Evolutionary conservation across 2,888 invertebrate species (phyloP), one percentile per base, ranked within the genome.

Genomic region (Phaedon cochleariae): DNA sequence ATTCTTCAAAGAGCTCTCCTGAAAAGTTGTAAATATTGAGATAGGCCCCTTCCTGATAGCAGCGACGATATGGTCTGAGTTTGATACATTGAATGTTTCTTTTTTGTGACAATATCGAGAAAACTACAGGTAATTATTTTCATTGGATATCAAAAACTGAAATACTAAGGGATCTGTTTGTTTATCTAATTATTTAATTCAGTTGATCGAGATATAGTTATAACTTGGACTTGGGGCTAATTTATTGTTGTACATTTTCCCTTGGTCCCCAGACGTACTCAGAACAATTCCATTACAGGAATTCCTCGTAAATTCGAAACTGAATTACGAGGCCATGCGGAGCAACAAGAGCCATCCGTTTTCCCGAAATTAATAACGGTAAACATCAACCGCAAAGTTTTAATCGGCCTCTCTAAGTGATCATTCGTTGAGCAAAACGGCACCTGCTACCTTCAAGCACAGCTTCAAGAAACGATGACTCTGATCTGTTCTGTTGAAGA

Each of bases 391-490:
- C 62, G 41, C 65, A 62, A 55, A 54, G 62, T 62, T 70, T 69
- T 70, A 68, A 66, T 70, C 65, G 67, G 60, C 7, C 41, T 22
- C 59, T 48, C 66, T 67, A 69, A 69, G 67, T 65, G 67, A 72
- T 68, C 66, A 62, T 58, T 55, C 62, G 51, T 58, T 57, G 58
- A 22, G 60, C 37, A 34, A 49, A 59, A 51, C 55, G 67, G 67
- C 71, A 71, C 71, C 71, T 71, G 71, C 68, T 65, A 66, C 67
- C 69, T 53, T 55, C 29, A 34, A 34, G 54, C 4, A 26, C n/a
- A 26, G 4, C 26, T 26, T 34, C 34, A 10, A 34, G 34, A 34
- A 10, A n/a, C 3, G 41, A 41, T 41, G 12, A 41, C 41, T 41
- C 15, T 41, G 41, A 15, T 41, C 41, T 41, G 41, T 41, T 41